These are phyloP conservation scores for Suricata suricatta DNA, from an alignment of 2,113 vertebrate species.

Conservation along the genomic window DNA sequence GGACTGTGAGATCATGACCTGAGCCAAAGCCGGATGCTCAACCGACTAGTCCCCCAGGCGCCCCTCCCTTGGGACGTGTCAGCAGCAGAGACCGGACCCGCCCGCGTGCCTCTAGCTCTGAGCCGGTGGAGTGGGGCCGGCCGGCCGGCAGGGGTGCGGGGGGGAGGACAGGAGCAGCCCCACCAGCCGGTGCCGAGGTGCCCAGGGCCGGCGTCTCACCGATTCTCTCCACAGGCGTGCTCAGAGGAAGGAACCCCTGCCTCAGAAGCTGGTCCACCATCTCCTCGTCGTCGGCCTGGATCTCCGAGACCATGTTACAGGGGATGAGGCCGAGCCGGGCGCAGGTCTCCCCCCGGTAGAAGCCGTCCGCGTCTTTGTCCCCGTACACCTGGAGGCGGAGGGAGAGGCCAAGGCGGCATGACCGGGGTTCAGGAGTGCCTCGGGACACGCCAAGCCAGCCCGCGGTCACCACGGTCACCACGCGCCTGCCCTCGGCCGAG, in stretches of 20 bases:
- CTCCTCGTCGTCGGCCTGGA: slow-evolving; percentile 95
- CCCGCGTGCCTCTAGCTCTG: neutral
- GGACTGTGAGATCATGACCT: no score
- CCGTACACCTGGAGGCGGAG: slow-evolving; percentile 90
- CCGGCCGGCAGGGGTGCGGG: accelerated
- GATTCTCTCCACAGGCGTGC: slow-evolving; percentile 95
- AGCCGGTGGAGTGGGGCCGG: neutral
- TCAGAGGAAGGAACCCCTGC: slow-evolving; percentile 97
- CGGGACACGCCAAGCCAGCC: no score
- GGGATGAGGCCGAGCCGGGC: slow-evolving; percentile 94
- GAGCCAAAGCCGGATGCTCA: no score
- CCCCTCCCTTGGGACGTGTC: neutral
- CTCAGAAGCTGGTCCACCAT: slow-evolving; percentile 97
- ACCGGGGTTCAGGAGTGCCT: accelerated
- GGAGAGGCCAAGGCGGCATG: accelerated
- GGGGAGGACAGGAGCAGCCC: neutral
- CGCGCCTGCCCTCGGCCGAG: accelerated
- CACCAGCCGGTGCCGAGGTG: accelerated
- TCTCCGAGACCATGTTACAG: slow-evolving; percentile 99
- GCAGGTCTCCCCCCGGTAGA: slow-evolving; percentile 95
- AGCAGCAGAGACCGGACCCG: slow-evolving; percentile 39
- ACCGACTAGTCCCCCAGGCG: no score
- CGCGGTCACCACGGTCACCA: accelerated
- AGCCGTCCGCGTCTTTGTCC: slow-evolving; percentile 96
- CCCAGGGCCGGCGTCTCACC: slow-evolving; percentile 81